phyloP scores from a whole-genome alignment of 2,113 vertebrate species.

The Glareola pratincola region DNA sequence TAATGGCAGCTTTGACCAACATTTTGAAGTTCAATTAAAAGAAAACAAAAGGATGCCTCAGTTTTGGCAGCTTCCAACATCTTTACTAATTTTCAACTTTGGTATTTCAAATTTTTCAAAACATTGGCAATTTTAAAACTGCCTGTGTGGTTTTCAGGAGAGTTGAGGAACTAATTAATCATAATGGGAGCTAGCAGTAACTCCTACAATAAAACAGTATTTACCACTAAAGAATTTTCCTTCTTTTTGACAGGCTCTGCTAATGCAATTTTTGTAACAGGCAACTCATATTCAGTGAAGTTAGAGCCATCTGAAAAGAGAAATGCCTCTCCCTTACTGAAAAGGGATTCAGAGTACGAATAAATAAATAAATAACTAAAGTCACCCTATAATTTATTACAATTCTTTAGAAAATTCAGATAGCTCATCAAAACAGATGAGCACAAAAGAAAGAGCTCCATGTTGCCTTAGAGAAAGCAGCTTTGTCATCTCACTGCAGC shows the following conservation, averaged over 20 bases:
- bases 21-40: not conserved
- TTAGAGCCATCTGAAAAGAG: not conserved
- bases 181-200: not conserved
- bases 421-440: not conserved
- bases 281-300: not conserved
- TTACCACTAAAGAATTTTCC: not conserved
- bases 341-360: not conserved
- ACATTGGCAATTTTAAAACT: not conserved
- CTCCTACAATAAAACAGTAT: not conserved
- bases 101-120: not conserved
- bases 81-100: not conserved
- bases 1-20: not conserved
- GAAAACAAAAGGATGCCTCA: not conserved
- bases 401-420: not conserved
- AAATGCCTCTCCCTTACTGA: not conserved
- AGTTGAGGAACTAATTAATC: not conserved
- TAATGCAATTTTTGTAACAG: not conserved
- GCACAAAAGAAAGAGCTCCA: not conserved
- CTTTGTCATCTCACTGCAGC: not conserved
- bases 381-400: not conserved
- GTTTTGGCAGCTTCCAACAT: not conserved
- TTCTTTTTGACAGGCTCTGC: not conserved
- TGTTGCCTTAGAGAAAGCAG: not conserved
- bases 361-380: not conserved
- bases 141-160: not conserved